Evolutionary conservation across 2,888 invertebrate genomes (phyloP).

Genomic region (Dolichomitus sp.): DNA sequence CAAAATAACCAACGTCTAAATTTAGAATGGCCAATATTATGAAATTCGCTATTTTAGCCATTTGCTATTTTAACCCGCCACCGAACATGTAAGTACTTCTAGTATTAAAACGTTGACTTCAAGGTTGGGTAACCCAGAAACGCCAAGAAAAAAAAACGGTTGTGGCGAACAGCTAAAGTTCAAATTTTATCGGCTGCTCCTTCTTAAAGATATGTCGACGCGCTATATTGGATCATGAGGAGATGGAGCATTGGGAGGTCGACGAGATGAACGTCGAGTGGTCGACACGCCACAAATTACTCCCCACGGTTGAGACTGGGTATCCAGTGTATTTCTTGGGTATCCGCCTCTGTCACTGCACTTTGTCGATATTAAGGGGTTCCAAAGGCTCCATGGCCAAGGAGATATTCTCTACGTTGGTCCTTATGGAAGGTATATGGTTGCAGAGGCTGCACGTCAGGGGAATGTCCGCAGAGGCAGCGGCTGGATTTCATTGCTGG

Average conservation of each 20-base stretch:
- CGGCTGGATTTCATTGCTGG: constrained; percentile 46
- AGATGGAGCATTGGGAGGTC: neutral
- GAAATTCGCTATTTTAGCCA: too few species aligned
- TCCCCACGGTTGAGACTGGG: constrained; percentile 16
- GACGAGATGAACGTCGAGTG: constrained; percentile 1
- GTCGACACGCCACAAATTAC: constrained; percentile 53
- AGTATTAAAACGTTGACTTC: too few species aligned
- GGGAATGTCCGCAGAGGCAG: constrained; percentile 26
- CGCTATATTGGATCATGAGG: constrained; percentile 6
- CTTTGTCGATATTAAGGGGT: constrained; percentile 22
- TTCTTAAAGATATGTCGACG: constrained; percentile 23
- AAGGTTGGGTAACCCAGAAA: too few species aligned
- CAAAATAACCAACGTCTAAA: too few species aligned
- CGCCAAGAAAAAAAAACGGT: too few species aligned
- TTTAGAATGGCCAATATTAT: too few species aligned
- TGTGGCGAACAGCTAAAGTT: neutral
- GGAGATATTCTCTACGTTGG: constrained; percentile 13
- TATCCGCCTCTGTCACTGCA: constrained; percentile 23
- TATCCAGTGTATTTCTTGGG: constrained; percentile 44
- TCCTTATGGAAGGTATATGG: constrained; percentile 17
- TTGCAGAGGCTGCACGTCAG: constrained; percentile 1
- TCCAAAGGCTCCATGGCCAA: constrained; percentile 30
- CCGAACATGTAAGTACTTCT: too few species aligned
- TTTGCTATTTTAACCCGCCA: too few species aligned
- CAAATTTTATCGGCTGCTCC: neutral